These are phyloP conservation scores for Muscicapa comitata DNA, from an alignment of 2,797 vertebrate genomes.

Conservation along the genomic window DNA sequence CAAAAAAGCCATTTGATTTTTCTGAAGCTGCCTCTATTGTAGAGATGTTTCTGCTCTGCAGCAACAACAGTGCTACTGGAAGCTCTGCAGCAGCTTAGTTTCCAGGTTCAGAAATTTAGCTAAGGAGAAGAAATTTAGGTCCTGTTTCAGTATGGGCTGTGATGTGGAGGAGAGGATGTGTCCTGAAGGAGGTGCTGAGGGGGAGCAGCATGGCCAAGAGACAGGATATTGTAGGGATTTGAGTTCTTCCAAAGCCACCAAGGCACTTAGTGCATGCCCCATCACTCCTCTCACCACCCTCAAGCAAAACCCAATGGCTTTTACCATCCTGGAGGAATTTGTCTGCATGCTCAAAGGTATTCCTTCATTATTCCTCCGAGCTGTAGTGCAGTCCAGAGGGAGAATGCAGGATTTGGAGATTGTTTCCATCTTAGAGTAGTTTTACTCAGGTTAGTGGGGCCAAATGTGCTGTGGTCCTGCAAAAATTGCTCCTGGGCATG, in stretches of 20 bases:
- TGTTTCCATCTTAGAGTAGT: not conserved
- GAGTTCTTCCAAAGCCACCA: not conserved
- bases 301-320: not conserved
- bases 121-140: not conserved
- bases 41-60: slow-evolving; percentile 40
- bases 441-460: not conserved
- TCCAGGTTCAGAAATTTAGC: not conserved
- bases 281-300: not conserved
- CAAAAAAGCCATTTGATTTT: slow-evolving; percentile 44
- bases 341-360: not conserved
- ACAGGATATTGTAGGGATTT: rapidly evolving
- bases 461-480: not conserved
- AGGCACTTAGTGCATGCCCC: rapidly evolving
- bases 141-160: not conserved
- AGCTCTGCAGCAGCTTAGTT: not conserved
- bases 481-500: not conserved
- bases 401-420: not conserved
- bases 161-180: not conserved
- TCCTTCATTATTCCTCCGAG: not conserved
- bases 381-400: not conserved
- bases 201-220: not conserved
- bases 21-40: slow-evolving; percentile 33
- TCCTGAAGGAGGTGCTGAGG: not conserved
- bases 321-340: not conserved
- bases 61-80: not conserved